Evolutionary conservation across 2,797 vertebrate genomes (phyloP).

Genomic region (Diceros bicornis): DNA sequence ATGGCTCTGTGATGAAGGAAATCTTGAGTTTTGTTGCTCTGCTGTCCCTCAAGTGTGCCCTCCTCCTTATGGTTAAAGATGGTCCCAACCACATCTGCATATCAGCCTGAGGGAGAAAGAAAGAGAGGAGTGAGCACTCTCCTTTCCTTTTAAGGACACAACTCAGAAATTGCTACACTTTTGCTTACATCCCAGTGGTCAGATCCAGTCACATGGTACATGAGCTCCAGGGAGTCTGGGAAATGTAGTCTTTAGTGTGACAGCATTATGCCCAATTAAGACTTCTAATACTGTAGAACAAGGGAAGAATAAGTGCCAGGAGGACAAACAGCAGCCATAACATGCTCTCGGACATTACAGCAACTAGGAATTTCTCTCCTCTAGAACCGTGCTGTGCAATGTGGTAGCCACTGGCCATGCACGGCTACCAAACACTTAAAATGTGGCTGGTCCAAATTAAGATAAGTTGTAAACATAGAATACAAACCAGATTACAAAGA

Average conservation of each 20-base stretch:
- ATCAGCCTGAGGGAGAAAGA: neutral
- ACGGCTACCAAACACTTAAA: neutral
- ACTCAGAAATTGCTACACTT: neutral
- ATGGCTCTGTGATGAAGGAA: neutral
- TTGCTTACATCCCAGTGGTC: neutral
- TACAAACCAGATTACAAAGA: neutral
- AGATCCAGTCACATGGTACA: neutral
- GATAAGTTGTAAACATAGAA: neutral
- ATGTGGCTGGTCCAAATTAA: neutral
- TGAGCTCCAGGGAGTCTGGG: neutral
- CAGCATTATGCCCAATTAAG: neutral
- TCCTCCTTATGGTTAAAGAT: neutral
- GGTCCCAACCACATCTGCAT: neutral
- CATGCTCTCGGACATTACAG: fast-evolving
- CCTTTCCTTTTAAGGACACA: neutral
- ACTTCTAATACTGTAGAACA: neutral
- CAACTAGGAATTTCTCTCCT: neutral
- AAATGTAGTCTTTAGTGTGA: neutral
- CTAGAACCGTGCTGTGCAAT: fast-evolving
- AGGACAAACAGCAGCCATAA: neutral
- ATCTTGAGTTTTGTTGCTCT: neutral
- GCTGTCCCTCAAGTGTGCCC: neutral
- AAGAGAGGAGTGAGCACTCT: neutral
- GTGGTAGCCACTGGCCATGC: neutral
- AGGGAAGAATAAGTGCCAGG: too few species aligned